phyloP scores from a whole-genome alignment of 2,888 invertebrate species.

The Eupithecia inturbata region DNA sequence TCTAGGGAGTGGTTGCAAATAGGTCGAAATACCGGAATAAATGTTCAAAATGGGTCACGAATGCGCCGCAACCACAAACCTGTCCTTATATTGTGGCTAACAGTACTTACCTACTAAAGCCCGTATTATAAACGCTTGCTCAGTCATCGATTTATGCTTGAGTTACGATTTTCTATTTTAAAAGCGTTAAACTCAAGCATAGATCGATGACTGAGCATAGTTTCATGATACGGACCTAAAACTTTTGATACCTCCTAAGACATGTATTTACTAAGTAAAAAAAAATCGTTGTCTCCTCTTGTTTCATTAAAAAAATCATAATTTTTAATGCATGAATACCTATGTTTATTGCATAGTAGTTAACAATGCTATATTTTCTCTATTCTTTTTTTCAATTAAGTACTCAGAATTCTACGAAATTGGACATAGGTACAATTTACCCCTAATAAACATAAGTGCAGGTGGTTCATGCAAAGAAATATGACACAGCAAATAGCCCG shows the following conservation, averaged over 20 bases:
- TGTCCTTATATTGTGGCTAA: not conserved
- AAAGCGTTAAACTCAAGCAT: too few species aligned
- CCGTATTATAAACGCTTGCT: too few species aligned
- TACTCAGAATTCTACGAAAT: slow-evolving; percentile 40
- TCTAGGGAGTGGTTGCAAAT: slow-evolving; percentile 53
- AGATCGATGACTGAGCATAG: too few species aligned
- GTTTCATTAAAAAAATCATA: not conserved
- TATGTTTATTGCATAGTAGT: not conserved
- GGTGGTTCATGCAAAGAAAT: slow-evolving; percentile 63
- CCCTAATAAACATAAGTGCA: slow-evolving; percentile 67
- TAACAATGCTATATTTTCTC: not conserved
- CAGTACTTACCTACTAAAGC: too few species aligned
- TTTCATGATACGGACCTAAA: too few species aligned
- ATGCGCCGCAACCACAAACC: not conserved
- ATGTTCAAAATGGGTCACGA: slow-evolving; percentile 15
- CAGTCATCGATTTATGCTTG: too few species aligned
- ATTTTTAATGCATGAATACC: too few species aligned
- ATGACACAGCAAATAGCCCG: slow-evolving; percentile 47
- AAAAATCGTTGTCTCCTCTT: not conserved
- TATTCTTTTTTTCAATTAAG: not conserved
- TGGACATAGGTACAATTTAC: slow-evolving; percentile 43
- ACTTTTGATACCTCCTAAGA: too few species aligned
- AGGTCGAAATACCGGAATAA: slow-evolving; percentile 20
- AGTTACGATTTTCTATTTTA: too few species aligned
- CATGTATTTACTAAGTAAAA: not conserved